These are phyloP conservation scores for Hyperopisus bebe DNA, from an alignment of 2,113 vertebrate genomes.

Conservation along the genomic window DNA sequence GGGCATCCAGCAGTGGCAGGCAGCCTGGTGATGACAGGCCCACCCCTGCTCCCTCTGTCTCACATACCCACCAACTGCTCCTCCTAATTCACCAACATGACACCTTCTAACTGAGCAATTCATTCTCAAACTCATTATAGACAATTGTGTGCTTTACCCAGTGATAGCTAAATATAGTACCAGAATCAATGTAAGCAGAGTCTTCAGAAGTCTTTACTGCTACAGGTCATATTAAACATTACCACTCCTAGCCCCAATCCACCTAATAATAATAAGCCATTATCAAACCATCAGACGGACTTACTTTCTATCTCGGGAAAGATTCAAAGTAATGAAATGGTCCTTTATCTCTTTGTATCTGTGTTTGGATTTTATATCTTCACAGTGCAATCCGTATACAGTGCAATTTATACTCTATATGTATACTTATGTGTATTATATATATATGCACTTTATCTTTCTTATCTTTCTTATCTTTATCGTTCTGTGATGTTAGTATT, in stretches of 20 bases:
- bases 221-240: background rate
- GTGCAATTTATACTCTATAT: no score
- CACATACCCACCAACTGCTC: background rate
- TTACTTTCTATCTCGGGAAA: background rate
- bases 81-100: background rate
- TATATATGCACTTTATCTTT: no score
- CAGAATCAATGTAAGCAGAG: background rate
- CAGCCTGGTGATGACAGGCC: background rate
- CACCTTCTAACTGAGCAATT: background rate
- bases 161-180: background rate
- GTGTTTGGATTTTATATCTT: no score
- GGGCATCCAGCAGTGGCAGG: no score
- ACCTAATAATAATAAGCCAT: background rate
- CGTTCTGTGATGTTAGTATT: no score
- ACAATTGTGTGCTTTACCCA: background rate
- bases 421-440: no score
- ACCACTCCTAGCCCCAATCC: background rate
- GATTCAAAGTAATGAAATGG: background rate
- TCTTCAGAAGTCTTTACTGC: background rate
- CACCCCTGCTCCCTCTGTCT: background rate
- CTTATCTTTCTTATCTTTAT: no score
- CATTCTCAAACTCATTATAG: background rate
- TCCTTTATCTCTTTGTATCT: background rate
- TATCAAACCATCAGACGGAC: background rate
- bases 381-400: no score